Conservation (phyloP, 2,888 invertebrate species). For the Pseudeuparius sepicola region DNA sequence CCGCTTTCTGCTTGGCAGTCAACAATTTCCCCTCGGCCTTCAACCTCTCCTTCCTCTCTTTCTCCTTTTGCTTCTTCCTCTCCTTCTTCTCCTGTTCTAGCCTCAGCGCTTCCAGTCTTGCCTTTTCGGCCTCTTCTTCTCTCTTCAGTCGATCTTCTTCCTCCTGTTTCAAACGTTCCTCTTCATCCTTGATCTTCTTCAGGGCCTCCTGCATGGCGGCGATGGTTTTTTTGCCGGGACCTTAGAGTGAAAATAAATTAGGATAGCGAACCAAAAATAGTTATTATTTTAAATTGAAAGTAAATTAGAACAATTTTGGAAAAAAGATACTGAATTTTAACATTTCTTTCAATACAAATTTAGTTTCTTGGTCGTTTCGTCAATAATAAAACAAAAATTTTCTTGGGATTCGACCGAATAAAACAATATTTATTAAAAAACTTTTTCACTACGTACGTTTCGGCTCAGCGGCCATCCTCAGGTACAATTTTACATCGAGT, state of each 20-base stretch:
- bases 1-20: slow-evolving; percentile 89
- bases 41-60: slow-evolving; percentile 81
- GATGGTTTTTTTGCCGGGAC: slow-evolving; percentile 76
- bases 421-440: too few relatives aligned
- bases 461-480: too few relatives aligned
- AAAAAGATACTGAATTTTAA: slow-evolving; percentile 8
- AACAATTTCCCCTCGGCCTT: slow-evolving; percentile 95
- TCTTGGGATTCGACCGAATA: too few relatives aligned
- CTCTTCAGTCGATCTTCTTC: slow-evolving; percentile 77
- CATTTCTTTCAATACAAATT: too few relatives aligned
- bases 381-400: too few relatives aligned
- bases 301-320: too few relatives aligned
- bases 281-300: slow-evolving; percentile 9
- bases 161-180: slow-evolving; percentile 61
- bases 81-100: slow-evolving; percentile 71
- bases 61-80: slow-evolving; percentile 85
- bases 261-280: slow-evolving; percentile 4
- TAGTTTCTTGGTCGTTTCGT: too few relatives aligned
- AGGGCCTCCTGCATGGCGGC: slow-evolving; percentile 88
- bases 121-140: slow-evolving; percentile 71
- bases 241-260: slow-evolving; percentile 39
- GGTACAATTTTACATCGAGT: too few relatives aligned
- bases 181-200: slow-evolving; percentile 82
- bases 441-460: too few relatives aligned
- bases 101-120: slow-evolving; percentile 62